These are phyloP conservation scores for Pseudococcus longispinus DNA, from an alignment of 2,888 invertebrate species.

Conservation along the genomic window DNA sequence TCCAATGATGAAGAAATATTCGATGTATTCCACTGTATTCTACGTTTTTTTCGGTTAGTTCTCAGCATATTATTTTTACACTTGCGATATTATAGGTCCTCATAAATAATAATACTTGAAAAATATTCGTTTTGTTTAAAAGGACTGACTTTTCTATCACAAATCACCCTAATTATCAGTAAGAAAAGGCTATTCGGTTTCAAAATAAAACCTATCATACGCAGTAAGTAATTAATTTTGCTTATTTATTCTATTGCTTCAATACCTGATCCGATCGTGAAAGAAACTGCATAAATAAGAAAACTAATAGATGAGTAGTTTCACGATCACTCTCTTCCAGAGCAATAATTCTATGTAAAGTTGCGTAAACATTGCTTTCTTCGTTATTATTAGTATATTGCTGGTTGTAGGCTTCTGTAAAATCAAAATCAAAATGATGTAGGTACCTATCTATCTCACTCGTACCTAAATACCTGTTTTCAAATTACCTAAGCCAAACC, in stretches of 20 bases:
- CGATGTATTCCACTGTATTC: neutral
- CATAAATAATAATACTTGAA: neutral
- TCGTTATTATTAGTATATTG: slow-evolving; percentile 33
- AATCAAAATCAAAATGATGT: neutral
- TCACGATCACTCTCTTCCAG: slow-evolving; percentile 94
- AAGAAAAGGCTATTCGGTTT: neutral
- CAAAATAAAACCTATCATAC: neutral
- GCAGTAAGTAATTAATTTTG: neutral
- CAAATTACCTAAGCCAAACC: slow-evolving; percentile 63
- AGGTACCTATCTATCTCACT: neutral
- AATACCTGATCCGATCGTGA: slow-evolving; percentile 77
- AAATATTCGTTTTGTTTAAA: neutral
- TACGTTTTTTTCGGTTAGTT: neutral
- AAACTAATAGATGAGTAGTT: slow-evolving; percentile 91
- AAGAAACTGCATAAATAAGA: slow-evolving; percentile 96
- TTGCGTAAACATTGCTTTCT: slow-evolving; percentile 43
- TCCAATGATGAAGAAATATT: neutral
- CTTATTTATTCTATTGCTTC: neutral
- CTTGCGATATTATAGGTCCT: neutral
- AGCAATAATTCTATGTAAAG: slow-evolving; percentile 88
- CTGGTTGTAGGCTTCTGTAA: slow-evolving; percentile 67
- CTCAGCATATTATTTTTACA: neutral
- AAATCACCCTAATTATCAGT: neutral
- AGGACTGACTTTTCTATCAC: slow-evolving; percentile 16
- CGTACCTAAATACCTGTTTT: neutral